phyloP scores from a whole-genome alignment of 1,140 invertebrate genomes.

The Panulirus ornatus region DNA sequence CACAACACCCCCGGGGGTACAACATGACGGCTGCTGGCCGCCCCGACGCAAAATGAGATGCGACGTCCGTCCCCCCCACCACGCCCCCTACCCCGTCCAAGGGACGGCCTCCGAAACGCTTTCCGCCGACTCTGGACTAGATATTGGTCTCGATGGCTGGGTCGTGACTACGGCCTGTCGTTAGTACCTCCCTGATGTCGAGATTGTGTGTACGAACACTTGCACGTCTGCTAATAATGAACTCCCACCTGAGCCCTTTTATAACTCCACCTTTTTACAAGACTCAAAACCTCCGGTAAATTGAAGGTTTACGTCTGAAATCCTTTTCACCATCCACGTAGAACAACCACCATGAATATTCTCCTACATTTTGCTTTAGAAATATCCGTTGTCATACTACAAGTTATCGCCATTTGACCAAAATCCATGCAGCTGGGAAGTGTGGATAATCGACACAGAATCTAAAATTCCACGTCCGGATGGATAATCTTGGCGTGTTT shows the following conservation, averaged over 20 bases:
- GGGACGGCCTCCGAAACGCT: neutral
- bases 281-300: neutral
- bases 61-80: neutral
- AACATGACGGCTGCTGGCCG: neutral
- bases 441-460: too few species aligned
- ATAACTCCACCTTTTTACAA: neutral
- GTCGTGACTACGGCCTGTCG: slow-evolving; percentile 52
- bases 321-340: too few species aligned
- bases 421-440: too few species aligned
- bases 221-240: slow-evolving; percentile 45
- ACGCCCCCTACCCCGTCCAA: neutral
- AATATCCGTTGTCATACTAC: too few species aligned
- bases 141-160: slow-evolving; percentile 46
- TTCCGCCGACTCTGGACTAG: slow-evolving; percentile 30
- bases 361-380: too few species aligned
- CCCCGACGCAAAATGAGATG: neutral
- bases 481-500: too few species aligned
- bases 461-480: too few species aligned
- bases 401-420: too few species aligned
- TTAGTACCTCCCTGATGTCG: slow-evolving; percentile 60
- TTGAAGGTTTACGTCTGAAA: neutral
- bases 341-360: too few species aligned
- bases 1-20: too few species aligned
- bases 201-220: slow-evolving; percentile 37
- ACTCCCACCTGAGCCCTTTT: slow-evolving; percentile 4